Evolutionary conservation across 2,888 invertebrate genomes (phyloP), one percentile per base, ranked within the genome.

Genomic region (Drosophila barbarae): DNA sequence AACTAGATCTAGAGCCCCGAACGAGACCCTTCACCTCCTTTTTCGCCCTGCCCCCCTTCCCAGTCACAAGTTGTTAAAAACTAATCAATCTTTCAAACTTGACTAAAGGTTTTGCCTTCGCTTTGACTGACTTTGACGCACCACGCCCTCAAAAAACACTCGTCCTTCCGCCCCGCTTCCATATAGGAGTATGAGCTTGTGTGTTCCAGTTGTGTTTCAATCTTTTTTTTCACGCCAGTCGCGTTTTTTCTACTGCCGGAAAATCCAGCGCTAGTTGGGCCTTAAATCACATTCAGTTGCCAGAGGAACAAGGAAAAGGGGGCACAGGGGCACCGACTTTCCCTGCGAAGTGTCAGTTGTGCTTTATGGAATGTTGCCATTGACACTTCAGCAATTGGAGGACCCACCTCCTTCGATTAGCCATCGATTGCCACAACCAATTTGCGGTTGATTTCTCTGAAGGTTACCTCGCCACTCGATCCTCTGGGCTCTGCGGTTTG

Each of bases 41-140:
- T 47, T 46, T 42, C 44, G 26, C 9, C 35, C 30, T 30, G 8
- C 21, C 30, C 35, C 44, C 34, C 63, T 30, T 30, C 41, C 39
- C 70, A 83, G 81, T 82, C 81, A 85, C 77, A 84, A 84, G 83
- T 85, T 84, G 84, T 84, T 84, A 84, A 86, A 84, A 84, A 82
- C 84, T 86, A 84, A 84, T 84, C 84, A 84, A 84, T 84, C 86
- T 86, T 85, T 85, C 81, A 80, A 63, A 74, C 76, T 80, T 85
- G 85, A 72, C 84, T 80, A 85, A 81, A 77, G 76, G 71, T 84
- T 77, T 76, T 71, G 74, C 84, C 76, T 68, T 46, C 71, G 71
- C 80, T 73, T 73, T 77, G 83, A 84, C 77, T 69, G 68, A 69
- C 68, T 68, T 69, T 69, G 68, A 68, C 69, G 50, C 49, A 49